Base-by-base conservation (phyloP, 2,888 invertebrate genomes). In the Drosophila multiciliata region DNA sequence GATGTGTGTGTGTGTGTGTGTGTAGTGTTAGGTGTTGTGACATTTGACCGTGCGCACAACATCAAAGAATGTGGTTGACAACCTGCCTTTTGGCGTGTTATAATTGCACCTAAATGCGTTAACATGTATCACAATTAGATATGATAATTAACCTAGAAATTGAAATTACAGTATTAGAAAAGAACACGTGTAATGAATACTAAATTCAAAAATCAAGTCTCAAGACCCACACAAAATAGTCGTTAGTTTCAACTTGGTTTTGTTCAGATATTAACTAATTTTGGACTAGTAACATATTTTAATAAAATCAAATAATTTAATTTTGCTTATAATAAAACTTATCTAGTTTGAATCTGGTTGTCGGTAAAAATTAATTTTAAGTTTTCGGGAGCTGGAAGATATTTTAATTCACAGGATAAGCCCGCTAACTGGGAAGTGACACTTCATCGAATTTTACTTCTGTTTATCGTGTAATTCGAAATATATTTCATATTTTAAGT, bases 11-110 rank as follows among this genome's bases (percentile, higher is more conserved):
- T 4, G 23, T 0, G 26, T 26, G 26, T 49, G 26, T 49, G 26
- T 29, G 49, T 49, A 29, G 12, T 8, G n/a, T 26, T 3, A 69
- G 81, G 81, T 83, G 81, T 61, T 75, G 58, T 75, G 86, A 85
- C 80, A 85, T 87, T 83, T 83, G 83, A 82, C 88, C 87, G 70
- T 67, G 69, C n/a, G 55, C 38, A 26, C 55, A 66, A 71, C 71
- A 73, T 85, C 80, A 87, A 87, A 87, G 66, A 59, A 61, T 64
- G 61, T 58, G 26, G 23, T 29, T 36, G 63, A 29, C 48, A 54
- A 55, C 59, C 50, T 62, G 62, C 63, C 40, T 3, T 5, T 5
- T 1, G 29, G 54, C 63, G 45, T 40, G 20, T 11, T 26, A 48
- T 48, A 58, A 61, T 61, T 63, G 54, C 80, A 60, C 75, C 59